phyloP scores from a whole-genome alignment of 2,113 vertebrate genomes.

The Turnix velox region DNA sequence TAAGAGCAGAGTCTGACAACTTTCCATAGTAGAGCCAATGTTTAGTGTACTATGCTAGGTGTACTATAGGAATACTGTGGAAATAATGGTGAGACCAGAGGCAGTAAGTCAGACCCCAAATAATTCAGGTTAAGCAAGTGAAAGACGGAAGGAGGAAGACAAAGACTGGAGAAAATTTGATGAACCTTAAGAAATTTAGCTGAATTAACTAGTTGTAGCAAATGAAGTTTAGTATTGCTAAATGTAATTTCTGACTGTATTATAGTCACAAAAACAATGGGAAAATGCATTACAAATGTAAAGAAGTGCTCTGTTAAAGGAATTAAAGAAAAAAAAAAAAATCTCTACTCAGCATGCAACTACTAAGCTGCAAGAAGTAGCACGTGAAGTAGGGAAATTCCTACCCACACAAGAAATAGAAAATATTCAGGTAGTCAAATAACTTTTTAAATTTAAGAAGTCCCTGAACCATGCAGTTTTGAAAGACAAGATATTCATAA shows the following conservation, averaged over 20 bases:
- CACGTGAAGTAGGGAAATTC: background rate
- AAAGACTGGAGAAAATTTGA: background rate
- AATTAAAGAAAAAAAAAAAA: background rate
- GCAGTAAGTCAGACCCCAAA: background rate
- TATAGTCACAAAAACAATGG: background rate
- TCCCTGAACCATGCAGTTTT: background rate
- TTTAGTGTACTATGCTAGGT: too few species aligned
- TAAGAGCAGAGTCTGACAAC: background rate
- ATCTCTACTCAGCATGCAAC: background rate
- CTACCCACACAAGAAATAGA: background rate
- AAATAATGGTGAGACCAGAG: background rate
- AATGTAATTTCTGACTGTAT: background rate
- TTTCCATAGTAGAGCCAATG: background rate
- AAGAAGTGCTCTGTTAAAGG: background rate
- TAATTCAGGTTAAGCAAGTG: background rate
- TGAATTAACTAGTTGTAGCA: background rate
- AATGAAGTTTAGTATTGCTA: background rate
- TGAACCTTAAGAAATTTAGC: background rate
- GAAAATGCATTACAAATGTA: background rate
- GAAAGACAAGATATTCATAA: conserved; percentile 38
- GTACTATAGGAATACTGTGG: background rate
- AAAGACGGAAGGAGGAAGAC: background rate
- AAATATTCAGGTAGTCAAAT: conserved; percentile 20
- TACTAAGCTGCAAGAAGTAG: background rate
- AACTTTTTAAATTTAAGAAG: background rate